A percentile compares a stretch with the other conserved stretches of the same genome.
phyloP scores from a whole-genome alignment of 53 echinoderm and acorn worm genomes.

The Zoroaster sp. region DNA sequence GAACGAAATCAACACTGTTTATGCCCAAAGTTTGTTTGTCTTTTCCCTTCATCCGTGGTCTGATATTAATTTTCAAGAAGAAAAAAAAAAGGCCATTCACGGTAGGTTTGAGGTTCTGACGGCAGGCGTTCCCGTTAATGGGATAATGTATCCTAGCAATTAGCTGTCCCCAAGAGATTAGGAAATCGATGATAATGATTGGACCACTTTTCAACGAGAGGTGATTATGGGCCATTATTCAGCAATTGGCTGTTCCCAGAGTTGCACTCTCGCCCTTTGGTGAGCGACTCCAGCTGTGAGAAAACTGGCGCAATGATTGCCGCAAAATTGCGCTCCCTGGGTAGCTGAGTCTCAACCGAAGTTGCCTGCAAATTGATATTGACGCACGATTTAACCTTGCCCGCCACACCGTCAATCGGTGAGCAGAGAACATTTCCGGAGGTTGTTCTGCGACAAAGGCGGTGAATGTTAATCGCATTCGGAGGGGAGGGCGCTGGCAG shows the following conservation, averaged over 20 bases:
- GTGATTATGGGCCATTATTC: constrained; percentile 46
- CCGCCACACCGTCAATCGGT: constrained; percentile 24
- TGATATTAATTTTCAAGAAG: too few species aligned
- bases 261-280: not conserved
- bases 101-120: not conserved
- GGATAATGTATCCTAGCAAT: not conserved
- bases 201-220: constrained; percentile 35
- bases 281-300: constrained; percentile 23
- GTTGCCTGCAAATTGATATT: constrained; percentile 28
- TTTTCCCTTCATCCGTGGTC: not conserved
- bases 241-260: constrained; percentile 43
- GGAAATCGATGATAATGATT: constrained; percentile 31
- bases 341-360: constrained; percentile 7
- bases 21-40: not conserved
- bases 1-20: not conserved
- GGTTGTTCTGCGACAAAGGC: constrained; percentile 21
- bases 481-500: constrained; percentile 21
- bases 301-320: constrained; percentile 1
- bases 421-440: constrained; percentile 40
- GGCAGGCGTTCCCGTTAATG: constrained; percentile 3
- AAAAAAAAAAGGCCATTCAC: not conserved
- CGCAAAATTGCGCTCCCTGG: constrained; percentile 42
- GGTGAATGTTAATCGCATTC: constrained; percentile 43
- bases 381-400: constrained; percentile 46
- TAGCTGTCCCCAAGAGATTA: constrained; percentile 14